Conservation (phyloP, 2,113 vertebrate species). For the Brachyhypopomus occidentalis region DNA sequence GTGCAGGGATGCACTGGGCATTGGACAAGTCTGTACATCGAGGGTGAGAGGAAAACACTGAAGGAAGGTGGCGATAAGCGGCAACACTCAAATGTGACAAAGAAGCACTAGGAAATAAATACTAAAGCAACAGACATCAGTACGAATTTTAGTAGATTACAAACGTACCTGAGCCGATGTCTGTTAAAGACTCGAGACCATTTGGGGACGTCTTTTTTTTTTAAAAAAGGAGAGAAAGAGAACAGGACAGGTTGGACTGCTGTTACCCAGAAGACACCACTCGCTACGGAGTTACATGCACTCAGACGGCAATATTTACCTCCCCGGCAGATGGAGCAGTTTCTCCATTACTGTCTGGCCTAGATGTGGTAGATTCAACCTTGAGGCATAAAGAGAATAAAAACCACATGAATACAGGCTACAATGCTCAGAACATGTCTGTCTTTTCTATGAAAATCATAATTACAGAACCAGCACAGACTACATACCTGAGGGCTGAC, state of each 20-base stretch:
- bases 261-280: neutral
- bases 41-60: neutral
- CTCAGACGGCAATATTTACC: slow-evolving; percentile 54
- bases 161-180: slow-evolving; percentile 88
- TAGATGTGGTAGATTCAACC: slow-evolving; percentile 67
- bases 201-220: slow-evolving; percentile 89
- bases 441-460: neutral
- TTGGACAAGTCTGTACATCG: slow-evolving; percentile 64
- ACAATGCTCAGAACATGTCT: neutral
- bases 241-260: neutral
- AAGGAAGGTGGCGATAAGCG: neutral
- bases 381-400: slow-evolving; percentile 6
- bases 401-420: neutral
- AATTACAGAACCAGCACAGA: neutral
- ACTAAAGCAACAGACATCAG: neutral
- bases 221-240: slow-evolving; percentile 14
- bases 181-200: slow-evolving; percentile 87
- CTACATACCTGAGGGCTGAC: slow-evolving; percentile 86
- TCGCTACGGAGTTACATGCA: neutral
- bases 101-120: too few relatives aligned
- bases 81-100: neutral
- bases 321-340: slow-evolving; percentile 71
- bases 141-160: neutral
- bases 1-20: slow-evolving; percentile 81
- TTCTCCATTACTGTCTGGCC: slow-evolving; percentile 70